Base-by-base conservation (phyloP, 1,140 invertebrate species). In the Thalassaphorura encarpata region DNA sequence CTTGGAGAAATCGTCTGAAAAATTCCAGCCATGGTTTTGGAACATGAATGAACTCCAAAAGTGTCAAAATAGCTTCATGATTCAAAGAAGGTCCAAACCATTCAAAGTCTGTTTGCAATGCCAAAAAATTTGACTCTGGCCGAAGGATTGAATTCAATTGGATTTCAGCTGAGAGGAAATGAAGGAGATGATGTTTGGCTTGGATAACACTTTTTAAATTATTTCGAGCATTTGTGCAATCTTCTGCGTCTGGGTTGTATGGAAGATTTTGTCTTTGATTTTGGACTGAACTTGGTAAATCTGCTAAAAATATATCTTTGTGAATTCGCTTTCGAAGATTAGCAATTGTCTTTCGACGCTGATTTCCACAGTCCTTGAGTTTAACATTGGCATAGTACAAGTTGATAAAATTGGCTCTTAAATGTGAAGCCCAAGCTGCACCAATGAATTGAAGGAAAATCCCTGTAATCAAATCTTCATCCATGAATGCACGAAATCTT, bases 401-500 rank as follows among this genome's bases (percentile, higher is more conserved):
- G 11, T 15, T 36, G 15, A 29, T 24, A 18, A 61, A 56, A 6
- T 2, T 11, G 0, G 13, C 2, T 23, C 53, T 56, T 1, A 61
- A 48, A 15, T 41, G n/a, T 0, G 26, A 21, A 3, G 29, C 42
- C 59, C 59, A 61, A 18, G 42, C 5, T 13, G 46, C 43, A 26
- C 59, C 59, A 21, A 61, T 18, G 28, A 29, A 61, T 18, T 57
- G 59, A 4, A 61, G 31, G 21, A 61, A 54, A 6, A 61, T 13
- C 4, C 51, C 43, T 16, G 59, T 61, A 15, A 61, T 48, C 1
- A 56, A 45, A 46, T 61, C 59, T 43, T 61, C 59, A 49, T 57
- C 29, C 41, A 61, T 26, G 33, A 31, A 56, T 0, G 50, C 54
- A 29, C 45, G 28, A 23, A 42, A 61, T 24, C 29, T 18, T 5